phyloP scores from a whole-genome alignment of 2,888 invertebrate genomes.

The Melitaea athalia region DNA sequence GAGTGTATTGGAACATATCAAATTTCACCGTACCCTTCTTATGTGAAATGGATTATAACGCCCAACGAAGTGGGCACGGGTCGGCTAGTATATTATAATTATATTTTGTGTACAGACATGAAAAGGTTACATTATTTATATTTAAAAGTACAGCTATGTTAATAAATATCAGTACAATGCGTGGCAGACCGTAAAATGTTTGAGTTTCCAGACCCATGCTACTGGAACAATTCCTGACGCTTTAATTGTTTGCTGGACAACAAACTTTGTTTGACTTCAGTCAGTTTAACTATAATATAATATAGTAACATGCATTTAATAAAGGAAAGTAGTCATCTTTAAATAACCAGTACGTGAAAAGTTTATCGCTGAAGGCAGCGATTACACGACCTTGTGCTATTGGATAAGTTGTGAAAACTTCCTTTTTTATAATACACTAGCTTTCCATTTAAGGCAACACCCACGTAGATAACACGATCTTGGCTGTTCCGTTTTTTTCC shows the following conservation, averaged over 20 bases:
- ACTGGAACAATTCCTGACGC: conserved; percentile 35
- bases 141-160: conserved; percentile 1
- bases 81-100: too few species aligned
- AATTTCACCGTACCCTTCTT: too few species aligned
- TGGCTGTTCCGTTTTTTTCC: too few species aligned
- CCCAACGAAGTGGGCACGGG: too few species aligned
- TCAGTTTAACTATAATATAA: conserved; percentile 7
- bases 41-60: too few species aligned
- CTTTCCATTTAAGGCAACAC: too few species aligned
- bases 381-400: not conserved
- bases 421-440: not conserved
- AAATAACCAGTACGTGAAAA: not conserved
- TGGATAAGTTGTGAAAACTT: not conserved
- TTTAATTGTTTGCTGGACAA: conserved; percentile 46
- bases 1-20: too few species aligned
- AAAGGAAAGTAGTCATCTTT: not conserved
- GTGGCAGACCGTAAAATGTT: conserved; percentile 45
- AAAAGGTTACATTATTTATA: not conserved
- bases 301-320: conserved; percentile 10
- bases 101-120: too few species aligned
- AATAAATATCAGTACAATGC: conserved; percentile 16
- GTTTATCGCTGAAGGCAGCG: not conserved
- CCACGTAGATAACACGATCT: too few species aligned
- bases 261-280: conserved; percentile 23
- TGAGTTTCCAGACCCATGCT: conserved; percentile 42